Conservation (phyloP, 2,113 vertebrate species). For the Perca fluviatilis region DNA sequence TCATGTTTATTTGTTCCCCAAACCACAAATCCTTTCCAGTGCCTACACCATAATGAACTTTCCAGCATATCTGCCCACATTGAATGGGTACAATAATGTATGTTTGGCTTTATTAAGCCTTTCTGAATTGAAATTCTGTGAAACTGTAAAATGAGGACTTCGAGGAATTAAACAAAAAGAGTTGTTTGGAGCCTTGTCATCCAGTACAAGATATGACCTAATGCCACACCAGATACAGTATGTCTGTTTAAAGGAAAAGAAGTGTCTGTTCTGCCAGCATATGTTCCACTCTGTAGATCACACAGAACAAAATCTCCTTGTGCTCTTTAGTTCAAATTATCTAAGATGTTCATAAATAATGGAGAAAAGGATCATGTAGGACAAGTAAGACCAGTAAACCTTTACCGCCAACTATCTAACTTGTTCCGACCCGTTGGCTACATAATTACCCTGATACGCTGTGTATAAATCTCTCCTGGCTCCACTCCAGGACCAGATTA, state of each 20-base stretch:
- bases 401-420: constrained; percentile 6
- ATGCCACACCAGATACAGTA: constrained; percentile 40
- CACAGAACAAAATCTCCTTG: constrained; percentile 52
- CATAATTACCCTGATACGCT: constrained; percentile 57
- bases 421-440: constrained; percentile 40
- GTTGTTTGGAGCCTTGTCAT: neutral
- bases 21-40: constrained; percentile 36
- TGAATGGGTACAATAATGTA: constrained; percentile 34
- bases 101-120: constrained; percentile 30
- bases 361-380: constrained; percentile 49
- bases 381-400: constrained; percentile 30
- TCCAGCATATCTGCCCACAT: constrained; percentile 48
- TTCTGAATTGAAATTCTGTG: constrained; percentile 40
- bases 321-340: constrained; percentile 24
- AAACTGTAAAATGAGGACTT: constrained; percentile 42
- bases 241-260: constrained; percentile 20
- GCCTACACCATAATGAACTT: constrained; percentile 42
- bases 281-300: constrained; percentile 38
- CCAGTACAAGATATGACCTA: constrained; percentile 33
- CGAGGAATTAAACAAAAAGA: constrained; percentile 1
- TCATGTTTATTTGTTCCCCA: constrained; percentile 36
- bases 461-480: constrained; percentile 56
- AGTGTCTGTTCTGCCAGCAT: constrained; percentile 38
- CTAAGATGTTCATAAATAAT: constrained; percentile 45
- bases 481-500: constrained; percentile 65